A percentile compares a stretch with the other conserved stretches of the same genome.
phyloP scores from a whole-genome alignment of 1,140 invertebrate species.

The Asobara japonica region DNA sequence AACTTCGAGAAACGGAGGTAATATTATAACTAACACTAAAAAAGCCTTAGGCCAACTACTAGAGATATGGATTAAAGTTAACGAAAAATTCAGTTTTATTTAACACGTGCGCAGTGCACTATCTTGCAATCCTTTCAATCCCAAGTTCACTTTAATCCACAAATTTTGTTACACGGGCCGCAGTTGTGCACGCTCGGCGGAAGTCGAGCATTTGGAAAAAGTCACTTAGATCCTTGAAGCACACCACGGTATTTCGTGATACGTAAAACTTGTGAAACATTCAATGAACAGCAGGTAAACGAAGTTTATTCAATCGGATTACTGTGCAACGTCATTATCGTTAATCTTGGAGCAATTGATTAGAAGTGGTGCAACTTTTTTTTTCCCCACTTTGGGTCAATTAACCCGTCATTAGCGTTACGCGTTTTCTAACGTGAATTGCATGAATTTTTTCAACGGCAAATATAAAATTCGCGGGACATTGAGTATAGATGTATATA shows the following conservation, averaged over 20 bases:
- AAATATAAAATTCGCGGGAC: neutral
- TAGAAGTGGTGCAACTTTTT: neutral
- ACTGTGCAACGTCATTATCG: neutral
- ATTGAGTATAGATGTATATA: neutral
- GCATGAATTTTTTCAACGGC: neutral
- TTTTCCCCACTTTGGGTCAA: neutral
- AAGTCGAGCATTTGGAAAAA: neutral
- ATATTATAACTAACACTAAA: too few species aligned
- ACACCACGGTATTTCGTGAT: neutral
- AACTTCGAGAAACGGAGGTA: constrained; percentile 2
- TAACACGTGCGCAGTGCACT: neutral
- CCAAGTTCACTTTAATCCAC: too few species aligned
- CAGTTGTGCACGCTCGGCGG: neutral
- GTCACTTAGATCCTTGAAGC: neutral
- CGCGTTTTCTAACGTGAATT: neutral
- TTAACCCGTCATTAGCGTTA: neutral
- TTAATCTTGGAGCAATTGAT: neutral
- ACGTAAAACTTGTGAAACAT: neutral
- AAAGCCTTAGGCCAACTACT: too few species aligned
- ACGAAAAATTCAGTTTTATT: too few species aligned
- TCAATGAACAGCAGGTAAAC: neutral
- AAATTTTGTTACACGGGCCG: too few species aligned
- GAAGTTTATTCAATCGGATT: neutral
- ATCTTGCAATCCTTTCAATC: neutral
- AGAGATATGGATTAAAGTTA: too few species aligned